Base-by-base conservation (phyloP, 2,888 invertebrate genomes). In the Bombylius major region DNA sequence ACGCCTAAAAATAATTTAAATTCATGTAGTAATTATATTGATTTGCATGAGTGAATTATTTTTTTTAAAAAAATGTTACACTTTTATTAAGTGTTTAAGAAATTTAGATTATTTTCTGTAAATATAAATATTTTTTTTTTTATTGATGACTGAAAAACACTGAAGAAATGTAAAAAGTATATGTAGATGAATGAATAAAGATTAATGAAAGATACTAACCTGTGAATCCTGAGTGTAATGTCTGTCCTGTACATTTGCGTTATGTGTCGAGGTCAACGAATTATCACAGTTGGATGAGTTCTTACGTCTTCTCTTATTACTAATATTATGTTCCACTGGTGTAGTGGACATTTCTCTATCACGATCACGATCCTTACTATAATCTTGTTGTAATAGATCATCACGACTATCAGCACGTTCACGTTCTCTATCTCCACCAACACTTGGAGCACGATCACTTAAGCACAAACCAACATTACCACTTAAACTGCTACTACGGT, bases 141-240 rank as follows among this genome's bases (percentile, higher is more conserved):
- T 23, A 23, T 23, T 23, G 1, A 23, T 23, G 23, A 23, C 23
- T 23, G 23, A 23, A 23, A 23, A 23, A 23, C 23, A 23, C 3
- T 23, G 23, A 23, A 23, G 23, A 23, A 23, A 23, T 23, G 23
- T 23, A 23, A 23, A 23, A 23, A 23, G 23, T 23, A n/a, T n/a
- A n/a, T n/a, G n/a, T n/a, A 23, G 3, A 23, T 23, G 23, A 23
- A 23, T 23, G 23, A 23, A 23, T 23, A 23, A 23, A 23, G 23
- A 23, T 23, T 23, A 23, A 23, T 3, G 23, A 23, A 23, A 23
- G 33, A 45, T 3, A 62, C 65, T 69, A 70, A 83, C 83, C 81
- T 83, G 83, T 76, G 83, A 79, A 75, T 83, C 83, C 71, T 74
- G 74, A 63, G 78, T 76, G 72, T 79, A 78, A 76, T 79, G 82